These are phyloP conservation scores for Pomacea canaliculata DNA, from an alignment of 2,888 invertebrate species.

Conservation along the genomic window DNA sequence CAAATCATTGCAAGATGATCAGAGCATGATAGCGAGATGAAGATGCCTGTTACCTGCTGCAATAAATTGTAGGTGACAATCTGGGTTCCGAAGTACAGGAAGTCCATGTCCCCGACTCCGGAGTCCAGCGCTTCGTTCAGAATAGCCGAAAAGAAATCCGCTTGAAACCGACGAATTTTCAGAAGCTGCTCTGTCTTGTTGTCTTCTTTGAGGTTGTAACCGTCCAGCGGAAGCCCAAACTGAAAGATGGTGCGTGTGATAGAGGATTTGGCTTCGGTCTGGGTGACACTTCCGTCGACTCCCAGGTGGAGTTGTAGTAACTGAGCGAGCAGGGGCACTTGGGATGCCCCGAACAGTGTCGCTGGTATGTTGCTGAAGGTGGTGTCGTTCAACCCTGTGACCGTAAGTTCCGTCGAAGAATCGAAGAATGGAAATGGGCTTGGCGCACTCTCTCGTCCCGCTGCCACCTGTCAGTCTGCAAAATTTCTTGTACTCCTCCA, in stretches of 20 bases:
- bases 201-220: conserved; percentile 11
- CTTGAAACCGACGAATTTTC: conserved; percentile 15
- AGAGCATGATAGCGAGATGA: no score
- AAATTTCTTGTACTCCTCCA: conserved; percentile 21
- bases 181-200: conserved; percentile 8
- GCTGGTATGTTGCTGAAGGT: conserved; percentile 28
- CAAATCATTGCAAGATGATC: no score
- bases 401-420: conserved; percentile 39
- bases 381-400: conserved; percentile 28
- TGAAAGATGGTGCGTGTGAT: conserved; percentile 27
- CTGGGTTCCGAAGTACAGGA: conserved; percentile 20
- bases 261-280: conserved; percentile 3
- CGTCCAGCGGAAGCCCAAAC: conserved; percentile 21
- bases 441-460: neutral
- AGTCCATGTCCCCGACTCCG: conserved; percentile 16
- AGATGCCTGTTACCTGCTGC: neutral
- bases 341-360: conserved; percentile 11
- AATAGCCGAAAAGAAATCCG: conserved; percentile 10
- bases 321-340: neutral
- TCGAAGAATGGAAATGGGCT: conserved; percentile 31
- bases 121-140: conserved; percentile 16
- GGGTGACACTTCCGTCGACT: conserved; percentile 16
- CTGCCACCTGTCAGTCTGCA: conserved; percentile 16
- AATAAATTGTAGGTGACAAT: conserved; percentile 9
- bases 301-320: conserved; percentile 30